Base-by-base conservation (phyloP, 2,113 vertebrate species). In the Podarcis raffonei region DNA sequence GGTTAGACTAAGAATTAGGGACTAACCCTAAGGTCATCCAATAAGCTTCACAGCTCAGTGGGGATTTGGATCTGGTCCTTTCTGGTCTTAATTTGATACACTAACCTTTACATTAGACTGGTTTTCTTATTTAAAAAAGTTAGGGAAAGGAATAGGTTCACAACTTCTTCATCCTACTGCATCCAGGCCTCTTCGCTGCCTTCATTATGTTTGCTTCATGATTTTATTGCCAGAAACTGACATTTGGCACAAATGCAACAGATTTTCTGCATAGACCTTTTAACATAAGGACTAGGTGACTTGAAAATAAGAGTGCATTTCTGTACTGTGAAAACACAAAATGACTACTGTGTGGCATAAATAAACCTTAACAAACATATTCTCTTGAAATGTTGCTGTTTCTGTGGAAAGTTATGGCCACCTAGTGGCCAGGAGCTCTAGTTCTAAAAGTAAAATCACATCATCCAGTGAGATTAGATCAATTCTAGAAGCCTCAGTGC, bases 401-500 rank as follows among this genome's bases (percentile, higher is more conserved):
- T 90, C 30, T 94, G 2, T 96, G 90, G 96, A 94, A 96, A 96
- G 90, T 69, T 89, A 86, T 94, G 96, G 96, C 95, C 96, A 96
- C 86, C 96, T 97, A 93, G 96, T 96, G 96, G 94, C 83, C 39
- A 89, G 90, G 90, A 92, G 32, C 94, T 12, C 86, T 84, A 65
- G 7, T 62, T 1, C 9, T 12, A 74, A 94, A 90, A 30, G 81
- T 65, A 65, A 42, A 74, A 39, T 11, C 18, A 72, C 57, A 48
- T 80, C 5, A 53, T 87, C 4, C n/a, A 79, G 15, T 30, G 23
- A 86, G 75, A 15, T 35, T 4, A 83, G 25, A 35, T 62, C 18
- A 65, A 81, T 35, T 59, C 6, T 8, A 59, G 59, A n/a, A 80
- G 30, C 30, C 16, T n/a, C 27, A 59, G 48, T 59, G 66, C 59